Conservation (phyloP, 2,797 vertebrate species). For the Ptychobarbus kaznakovi region DNA sequence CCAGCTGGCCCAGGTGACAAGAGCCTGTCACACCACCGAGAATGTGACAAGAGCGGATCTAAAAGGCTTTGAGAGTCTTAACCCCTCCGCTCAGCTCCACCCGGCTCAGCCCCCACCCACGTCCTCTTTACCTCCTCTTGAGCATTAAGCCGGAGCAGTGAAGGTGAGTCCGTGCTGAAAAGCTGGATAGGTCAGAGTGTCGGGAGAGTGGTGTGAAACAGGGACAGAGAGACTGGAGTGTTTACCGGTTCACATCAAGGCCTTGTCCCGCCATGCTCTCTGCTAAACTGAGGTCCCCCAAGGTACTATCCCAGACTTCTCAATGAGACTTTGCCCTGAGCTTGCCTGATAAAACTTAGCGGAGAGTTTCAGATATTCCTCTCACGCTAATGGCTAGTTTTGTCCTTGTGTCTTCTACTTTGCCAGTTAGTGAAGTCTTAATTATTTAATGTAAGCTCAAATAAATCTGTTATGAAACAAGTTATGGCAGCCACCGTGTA, state of each 20-base stretch:
- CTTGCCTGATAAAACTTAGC: conserved; percentile 11
- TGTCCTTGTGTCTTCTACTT: neutral
- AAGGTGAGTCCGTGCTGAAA: conserved; percentile 42
- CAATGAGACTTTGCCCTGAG: conserved; percentile 46
- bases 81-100: conserved; percentile 63
- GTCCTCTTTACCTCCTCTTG: conserved; percentile 53
- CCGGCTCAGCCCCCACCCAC: conserved; percentile 42
- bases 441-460: no score
- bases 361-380: conserved; percentile 18
- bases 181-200: conserved; percentile 40
- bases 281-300: conserved; percentile 31
- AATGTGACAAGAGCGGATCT: conserved; percentile 76
- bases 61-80: conserved; percentile 78
- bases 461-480: no score
- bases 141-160: conserved; percentile 50
- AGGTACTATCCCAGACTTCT: conserved; percentile 1
- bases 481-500: no score
- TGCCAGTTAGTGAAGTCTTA: no score
- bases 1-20: conserved; percentile 54
- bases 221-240: conserved; percentile 33
- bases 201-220: conserved; percentile 23
- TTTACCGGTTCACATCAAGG: conserved; percentile 41
- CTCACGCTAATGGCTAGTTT: neutral
- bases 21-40: conserved; percentile 75
- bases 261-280: conserved; percentile 27